Percentiles rank a stretch among this genome's conserved stretches.
Evolutionary conservation across 2,888 invertebrate species (phyloP).

Genomic region (Ornithoptera alexandrae): DNA sequence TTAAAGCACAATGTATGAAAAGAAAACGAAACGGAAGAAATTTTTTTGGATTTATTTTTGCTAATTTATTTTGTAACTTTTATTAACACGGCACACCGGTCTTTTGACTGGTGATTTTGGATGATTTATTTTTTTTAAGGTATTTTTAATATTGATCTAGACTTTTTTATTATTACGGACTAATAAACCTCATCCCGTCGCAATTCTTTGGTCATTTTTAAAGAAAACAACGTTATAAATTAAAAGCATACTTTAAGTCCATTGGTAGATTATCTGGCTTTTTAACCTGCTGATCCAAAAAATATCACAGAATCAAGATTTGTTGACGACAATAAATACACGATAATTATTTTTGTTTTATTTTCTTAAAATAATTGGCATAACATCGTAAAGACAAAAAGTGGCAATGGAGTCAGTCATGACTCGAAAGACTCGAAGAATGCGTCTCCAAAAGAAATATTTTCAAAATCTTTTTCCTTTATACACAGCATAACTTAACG

Average conservation of each 20-base stretch:
- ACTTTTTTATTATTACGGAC: neutral
- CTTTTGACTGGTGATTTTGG: neutral
- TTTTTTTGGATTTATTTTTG: neutral
- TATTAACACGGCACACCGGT: neutral
- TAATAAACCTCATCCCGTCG: neutral
- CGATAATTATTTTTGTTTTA: too few relatives aligned
- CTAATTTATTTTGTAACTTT: neutral
- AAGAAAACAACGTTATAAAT: neutral
- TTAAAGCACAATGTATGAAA: neutral
- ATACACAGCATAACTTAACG: too few relatives aligned
- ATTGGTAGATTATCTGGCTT: too few relatives aligned
- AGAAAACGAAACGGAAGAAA: neutral
- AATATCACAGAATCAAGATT: too few relatives aligned
- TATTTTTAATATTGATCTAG: neutral
- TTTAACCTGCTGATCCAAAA: too few relatives aligned
- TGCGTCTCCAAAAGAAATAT: too few relatives aligned
- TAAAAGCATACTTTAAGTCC: neutral
- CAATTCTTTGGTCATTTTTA: neutral
- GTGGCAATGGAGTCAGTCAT: too few relatives aligned
- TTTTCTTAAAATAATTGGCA: too few relatives aligned
- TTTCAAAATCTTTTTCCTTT: too few relatives aligned
- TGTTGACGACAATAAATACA: too few relatives aligned
- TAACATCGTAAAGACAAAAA: too few relatives aligned
- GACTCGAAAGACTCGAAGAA: too few relatives aligned
- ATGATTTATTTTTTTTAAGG: neutral